Conservation (phyloP, 2,797 vertebrate species). For the Heliangelus exortis region DNA sequence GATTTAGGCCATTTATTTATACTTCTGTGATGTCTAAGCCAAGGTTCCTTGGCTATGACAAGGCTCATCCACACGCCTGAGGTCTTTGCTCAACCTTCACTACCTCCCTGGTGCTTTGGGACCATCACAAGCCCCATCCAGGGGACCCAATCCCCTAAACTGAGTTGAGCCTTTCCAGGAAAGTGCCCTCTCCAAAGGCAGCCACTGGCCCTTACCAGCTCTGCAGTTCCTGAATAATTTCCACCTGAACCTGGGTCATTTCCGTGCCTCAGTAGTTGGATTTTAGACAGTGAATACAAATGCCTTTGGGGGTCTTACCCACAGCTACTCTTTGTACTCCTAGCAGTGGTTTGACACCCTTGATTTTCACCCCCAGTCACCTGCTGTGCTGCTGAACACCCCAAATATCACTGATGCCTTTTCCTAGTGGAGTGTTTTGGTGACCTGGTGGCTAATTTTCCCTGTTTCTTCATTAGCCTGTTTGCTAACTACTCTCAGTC, state of each 20-base stretch:
- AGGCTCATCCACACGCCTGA: not conserved
- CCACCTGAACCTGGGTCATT: not conserved
- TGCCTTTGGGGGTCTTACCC: not conserved
- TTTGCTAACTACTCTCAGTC: not conserved
- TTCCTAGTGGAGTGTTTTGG: not conserved
- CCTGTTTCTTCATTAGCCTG: not conserved
- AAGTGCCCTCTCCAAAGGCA: not conserved
- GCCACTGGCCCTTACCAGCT: not conserved
- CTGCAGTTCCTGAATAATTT: not conserved
- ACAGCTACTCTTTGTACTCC: not conserved
- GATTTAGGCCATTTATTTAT: not conserved
- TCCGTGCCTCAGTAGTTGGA: not conserved
- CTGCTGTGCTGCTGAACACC: not conserved
- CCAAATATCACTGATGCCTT: accelerated
- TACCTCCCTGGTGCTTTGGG: not conserved
- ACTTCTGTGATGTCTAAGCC: not conserved
- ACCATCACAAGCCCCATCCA: not conserved
- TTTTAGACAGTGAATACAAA: not conserved
- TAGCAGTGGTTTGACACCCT: not conserved
- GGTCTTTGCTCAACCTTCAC: not conserved
- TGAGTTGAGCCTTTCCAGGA: not conserved
- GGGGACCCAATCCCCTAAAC: not conserved
- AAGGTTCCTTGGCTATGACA: not conserved
- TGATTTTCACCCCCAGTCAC: not conserved
- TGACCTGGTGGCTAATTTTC: not conserved